Base-by-base conservation (phyloP, 2,888 invertebrate genomes). In the Cantharis flavilabris region DNA sequence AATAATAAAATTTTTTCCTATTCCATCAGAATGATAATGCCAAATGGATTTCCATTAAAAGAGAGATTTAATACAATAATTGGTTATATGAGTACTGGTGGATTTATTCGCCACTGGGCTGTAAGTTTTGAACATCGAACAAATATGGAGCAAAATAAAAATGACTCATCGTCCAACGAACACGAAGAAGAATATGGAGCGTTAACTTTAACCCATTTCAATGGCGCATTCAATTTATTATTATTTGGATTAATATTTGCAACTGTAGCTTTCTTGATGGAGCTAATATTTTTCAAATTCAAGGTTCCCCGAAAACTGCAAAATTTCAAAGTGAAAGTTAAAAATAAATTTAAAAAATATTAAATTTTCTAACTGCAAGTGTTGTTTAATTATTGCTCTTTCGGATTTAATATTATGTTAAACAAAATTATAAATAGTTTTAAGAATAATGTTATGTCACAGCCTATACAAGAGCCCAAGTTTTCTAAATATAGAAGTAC, bases 1-100 rank as follows among this genome's bases (percentile, higher is more conserved):
- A 72, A 80, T 0, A 78, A 83, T 0, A 89, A 90, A 73, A 88
- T 90, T 11, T 91, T 92, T 80, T 87, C 89, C 0, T 91, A 91
- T 23, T 90, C 91, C 3, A 83, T 92, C 73, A 91, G 92, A 83
- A 90, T 91, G 84, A 88, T 92, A 4, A 88, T 90, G 75, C 80
- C 88, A 11, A 87, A 84, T 81, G 92, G 92, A 1, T 92, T 91
- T 80, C 90, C 91, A 0, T 89, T 91, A 72, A 86, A 91, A 78
- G 82, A 83, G 5, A 86, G 87, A 33, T 89, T 92, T 83, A 90
- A 91, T 13, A 81, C 83, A 23, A 86, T 89, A 1, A 88, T 92
- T 63, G 84, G 87, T 0, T 77, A 85, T 5, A 88, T 91, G 79
- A 88, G 89, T 62, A 90, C 91, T 65, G 85, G 87, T 73, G 92